Base-by-base conservation (phyloP, 2,113 vertebrate species). In the Glaucidium brasilianum region DNA sequence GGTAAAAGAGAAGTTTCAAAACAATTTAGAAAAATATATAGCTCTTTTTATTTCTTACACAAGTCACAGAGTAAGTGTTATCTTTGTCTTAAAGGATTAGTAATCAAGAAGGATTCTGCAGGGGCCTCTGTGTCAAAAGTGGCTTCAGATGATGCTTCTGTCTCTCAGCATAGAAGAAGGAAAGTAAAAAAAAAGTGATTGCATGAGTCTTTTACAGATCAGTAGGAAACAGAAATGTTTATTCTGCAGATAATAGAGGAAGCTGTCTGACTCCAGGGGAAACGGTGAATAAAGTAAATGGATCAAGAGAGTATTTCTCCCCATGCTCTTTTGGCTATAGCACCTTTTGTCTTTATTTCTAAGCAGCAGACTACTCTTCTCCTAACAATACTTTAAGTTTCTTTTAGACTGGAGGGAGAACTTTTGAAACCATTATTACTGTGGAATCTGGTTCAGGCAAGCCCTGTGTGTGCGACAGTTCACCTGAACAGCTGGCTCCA, bases 151-250 rank as follows among this genome's bases (percentile, higher is more conserved):
- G 21, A 78, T 37, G 39, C 49, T 92, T 92, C 37, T 27, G 30
- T 56, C 56, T 71, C 43, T 69, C 26, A 45, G 43, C 43, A 45
- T 45, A 59, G 34, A 75, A 66, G 12, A 29, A 45, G 1, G 1
- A 26, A 49, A 37, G 25, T 10, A 35, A 19, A 6, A 3, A 6
- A 15, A 5, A 23, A 18, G 3, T 6, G n/a, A 78, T 67, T 75
- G 16, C 16, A 58, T 30, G 63, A 25, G 20, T 47, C 77, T 90
- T 87, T 63, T 21, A 75, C 20, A 81, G 60, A 95, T 88, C 29
- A 88, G 74, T 52, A 59, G 52, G 77, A 94, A 94, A 30, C 64
- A 93, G 90, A 87, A 90, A 75, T 41, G 15, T 88, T 95, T 92
- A 67, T 75, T 92, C 66, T 82, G 32, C 37, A 26, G 94, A 71